A percentile compares a stretch with the other conserved stretches of the same genome.
These are phyloP conservation scores for Marmota monax DNA, from an alignment of 2,113 vertebrate genomes.

Conservation along the genomic window DNA sequence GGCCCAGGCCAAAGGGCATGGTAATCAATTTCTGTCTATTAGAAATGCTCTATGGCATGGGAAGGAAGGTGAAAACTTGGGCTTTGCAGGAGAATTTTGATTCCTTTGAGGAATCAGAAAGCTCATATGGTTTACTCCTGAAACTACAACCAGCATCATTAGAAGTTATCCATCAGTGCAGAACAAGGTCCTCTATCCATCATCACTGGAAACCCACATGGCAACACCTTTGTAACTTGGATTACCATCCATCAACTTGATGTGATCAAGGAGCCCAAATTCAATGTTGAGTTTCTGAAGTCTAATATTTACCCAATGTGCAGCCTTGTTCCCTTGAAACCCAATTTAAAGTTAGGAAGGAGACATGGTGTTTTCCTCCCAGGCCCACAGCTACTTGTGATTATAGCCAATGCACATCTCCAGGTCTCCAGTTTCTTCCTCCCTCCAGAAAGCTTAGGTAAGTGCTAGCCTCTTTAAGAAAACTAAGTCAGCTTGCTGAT, in stretches of 20 bases:
- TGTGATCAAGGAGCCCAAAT: conserved; percentile 63
- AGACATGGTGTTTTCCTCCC: neutral
- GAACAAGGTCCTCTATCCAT: conserved; percentile 26
- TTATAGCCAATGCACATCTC: neutral
- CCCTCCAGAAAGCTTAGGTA: neutral
- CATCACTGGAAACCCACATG: conserved; percentile 62
- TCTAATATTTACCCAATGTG: conserved; percentile 76
- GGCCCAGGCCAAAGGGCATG: neutral
- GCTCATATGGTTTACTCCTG: neutral
- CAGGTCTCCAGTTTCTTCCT: neutral
- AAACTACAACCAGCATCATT: neutral
- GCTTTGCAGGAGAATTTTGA: neutral
- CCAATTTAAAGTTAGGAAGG: neutral
- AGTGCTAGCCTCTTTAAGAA: neutral
- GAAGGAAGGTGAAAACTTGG: neutral
- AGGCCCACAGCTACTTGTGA: neutral
- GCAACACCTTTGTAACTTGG: conserved; percentile 58
- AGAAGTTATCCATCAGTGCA: neutral
- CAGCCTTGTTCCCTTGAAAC: neutral
- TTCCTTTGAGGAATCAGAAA: neutral
- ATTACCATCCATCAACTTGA: conserved; percentile 47
- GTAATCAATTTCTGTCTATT: neutral
- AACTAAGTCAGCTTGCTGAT: neutral
- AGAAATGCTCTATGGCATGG: neutral
- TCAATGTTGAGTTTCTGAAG: conserved; percentile 63